Evolutionary conservation across 2,113 vertebrate species (phyloP).

Genomic region (Chiloscyllium plagiosum): DNA sequence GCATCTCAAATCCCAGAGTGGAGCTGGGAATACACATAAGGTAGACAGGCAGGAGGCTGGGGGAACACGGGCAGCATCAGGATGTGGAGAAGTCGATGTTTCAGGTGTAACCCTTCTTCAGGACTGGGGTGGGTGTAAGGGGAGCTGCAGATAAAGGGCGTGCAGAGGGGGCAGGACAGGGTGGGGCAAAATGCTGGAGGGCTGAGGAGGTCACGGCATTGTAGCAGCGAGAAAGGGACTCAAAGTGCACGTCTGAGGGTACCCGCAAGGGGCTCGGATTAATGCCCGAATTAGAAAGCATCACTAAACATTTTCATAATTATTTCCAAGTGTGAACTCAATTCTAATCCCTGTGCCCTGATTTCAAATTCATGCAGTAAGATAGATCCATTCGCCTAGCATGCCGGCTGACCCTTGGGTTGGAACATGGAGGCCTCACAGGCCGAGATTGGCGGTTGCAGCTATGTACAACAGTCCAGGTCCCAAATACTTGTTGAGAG

Average conservation of each 20-base stretch:
- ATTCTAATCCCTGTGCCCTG: not conserved
- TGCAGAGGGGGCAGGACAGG: too few relatives aligned
- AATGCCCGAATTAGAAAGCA: not conserved
- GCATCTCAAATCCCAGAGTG: not conserved
- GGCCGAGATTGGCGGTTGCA: conserved; percentile 13
- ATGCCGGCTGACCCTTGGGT: conserved; percentile 28
- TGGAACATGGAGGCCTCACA: conserved; percentile 35
- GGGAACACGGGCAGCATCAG: too few relatives aligned
- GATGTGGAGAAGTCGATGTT: too few relatives aligned
- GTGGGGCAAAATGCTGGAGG: too few relatives aligned
- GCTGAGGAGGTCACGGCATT: too few relatives aligned
- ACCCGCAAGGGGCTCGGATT: not conserved
- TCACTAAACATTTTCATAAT: not conserved
- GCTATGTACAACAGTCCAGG: conserved; percentile 28
- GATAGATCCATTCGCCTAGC: not conserved
- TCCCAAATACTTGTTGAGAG: conserved; percentile 5
- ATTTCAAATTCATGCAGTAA: not conserved
- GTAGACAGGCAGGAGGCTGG: too few relatives aligned
- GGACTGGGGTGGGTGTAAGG: too few relatives aligned
- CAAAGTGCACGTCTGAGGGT: too few relatives aligned
- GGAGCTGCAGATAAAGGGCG: too few relatives aligned
- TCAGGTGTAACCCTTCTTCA: too few relatives aligned
- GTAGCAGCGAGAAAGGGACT: too few relatives aligned
- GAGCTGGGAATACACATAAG: too few relatives aligned
- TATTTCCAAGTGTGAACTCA: not conserved